phyloP scores from a whole-genome alignment of 2,113 vertebrate species.

The Turnix velox region DNA sequence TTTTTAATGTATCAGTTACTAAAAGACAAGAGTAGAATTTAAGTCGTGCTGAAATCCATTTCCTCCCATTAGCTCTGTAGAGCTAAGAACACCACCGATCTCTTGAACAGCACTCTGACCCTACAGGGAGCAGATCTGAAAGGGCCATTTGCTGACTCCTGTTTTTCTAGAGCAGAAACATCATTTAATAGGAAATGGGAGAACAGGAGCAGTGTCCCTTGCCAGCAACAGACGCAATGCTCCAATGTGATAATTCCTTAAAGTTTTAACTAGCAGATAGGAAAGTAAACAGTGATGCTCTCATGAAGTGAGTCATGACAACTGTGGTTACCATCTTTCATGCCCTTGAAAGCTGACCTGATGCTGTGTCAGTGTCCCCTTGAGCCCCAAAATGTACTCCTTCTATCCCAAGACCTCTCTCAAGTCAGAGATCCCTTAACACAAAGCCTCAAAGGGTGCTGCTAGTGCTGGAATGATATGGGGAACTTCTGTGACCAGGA shows the following conservation, averaged over 20 bases:
- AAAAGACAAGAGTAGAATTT: background rate
- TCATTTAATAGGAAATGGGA: background rate
- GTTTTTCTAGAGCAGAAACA: constrained; percentile 4
- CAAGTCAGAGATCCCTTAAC: background rate
- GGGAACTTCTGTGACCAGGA: constrained; percentile 5
- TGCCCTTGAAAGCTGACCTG: constrained; percentile 1
- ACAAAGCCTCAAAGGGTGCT: constrained; percentile 45
- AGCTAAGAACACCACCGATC: background rate
- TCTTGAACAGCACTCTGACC: background rate
- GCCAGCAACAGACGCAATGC: constrained; percentile 71
- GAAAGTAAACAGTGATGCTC: background rate
- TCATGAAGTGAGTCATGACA: background rate
- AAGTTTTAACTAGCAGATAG: constrained; percentile 10
- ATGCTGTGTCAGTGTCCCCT: background rate
- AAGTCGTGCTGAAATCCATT: constrained; percentile 11
- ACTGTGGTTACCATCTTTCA: constrained; percentile 28
- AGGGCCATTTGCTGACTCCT: background rate
- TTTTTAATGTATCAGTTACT: background rate
- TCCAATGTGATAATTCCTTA: background rate
- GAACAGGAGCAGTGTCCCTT: constrained; percentile 42
- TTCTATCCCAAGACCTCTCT: background rate
- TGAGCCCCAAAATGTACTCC: background rate
- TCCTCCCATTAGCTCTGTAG: background rate
- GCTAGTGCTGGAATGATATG: background rate
- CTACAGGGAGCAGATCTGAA: background rate